Percentiles rank a stretch among this genome's conserved stretches.
Conservation (phyloP, 2,888 invertebrate species). For the Diarsia dahlii region DNA sequence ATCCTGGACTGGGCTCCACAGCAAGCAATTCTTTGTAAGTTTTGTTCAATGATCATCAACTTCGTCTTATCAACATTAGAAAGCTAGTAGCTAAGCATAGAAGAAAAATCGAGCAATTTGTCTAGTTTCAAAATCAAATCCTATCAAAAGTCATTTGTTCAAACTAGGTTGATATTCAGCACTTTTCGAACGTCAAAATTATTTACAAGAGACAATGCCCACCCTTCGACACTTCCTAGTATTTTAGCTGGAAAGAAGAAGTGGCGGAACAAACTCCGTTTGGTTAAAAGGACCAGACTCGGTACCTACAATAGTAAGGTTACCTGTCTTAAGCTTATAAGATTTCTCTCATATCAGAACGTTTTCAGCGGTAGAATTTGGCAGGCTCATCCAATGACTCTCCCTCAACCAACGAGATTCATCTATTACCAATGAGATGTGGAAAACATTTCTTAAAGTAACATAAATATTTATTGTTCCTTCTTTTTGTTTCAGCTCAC, state of each 20-base stretch:
- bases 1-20: slow-evolving; percentile 86
- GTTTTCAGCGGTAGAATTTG: neutral
- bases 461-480: neutral
- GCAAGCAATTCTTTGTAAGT: slow-evolving; percentile 56
- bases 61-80: neutral
- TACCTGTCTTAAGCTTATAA: neutral
- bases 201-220: too few relatives aligned
- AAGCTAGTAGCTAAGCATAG: too few relatives aligned
- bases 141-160: too few relatives aligned
- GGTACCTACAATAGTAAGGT: too few relatives aligned
- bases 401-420: neutral
- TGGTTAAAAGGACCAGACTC: too few relatives aligned
- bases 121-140: too few relatives aligned
- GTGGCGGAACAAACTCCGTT: too few relatives aligned
- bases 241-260: too few relatives aligned
- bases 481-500: slow-evolving; percentile 68
- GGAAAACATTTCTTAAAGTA: neutral
- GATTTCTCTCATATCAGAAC: neutral
- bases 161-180: too few relatives aligned
- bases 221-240: too few relatives aligned
- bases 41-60: neutral
- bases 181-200: too few relatives aligned
- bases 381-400: neutral
- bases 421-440: neutral
- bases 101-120: too few relatives aligned